phyloP scores from a whole-genome alignment of 64 coral and sea anemone genomes.

The Platygyra sinensis region DNA sequence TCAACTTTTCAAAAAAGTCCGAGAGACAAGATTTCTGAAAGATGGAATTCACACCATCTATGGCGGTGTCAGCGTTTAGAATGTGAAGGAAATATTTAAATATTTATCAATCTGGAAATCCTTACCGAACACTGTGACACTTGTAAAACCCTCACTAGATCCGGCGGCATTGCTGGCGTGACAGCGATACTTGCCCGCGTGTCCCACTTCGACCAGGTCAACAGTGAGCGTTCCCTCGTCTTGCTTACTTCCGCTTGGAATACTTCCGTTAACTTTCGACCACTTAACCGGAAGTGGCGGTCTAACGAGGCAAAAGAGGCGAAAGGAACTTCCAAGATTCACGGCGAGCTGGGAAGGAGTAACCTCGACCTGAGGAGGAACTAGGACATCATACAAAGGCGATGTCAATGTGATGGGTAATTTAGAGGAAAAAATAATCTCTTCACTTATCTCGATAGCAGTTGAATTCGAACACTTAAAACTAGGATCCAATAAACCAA shows the following conservation, averaged over 20 bases:
- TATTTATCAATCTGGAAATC: not conserved
- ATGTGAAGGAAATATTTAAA: too few species aligned
- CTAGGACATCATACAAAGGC: constrained; percentile 25
- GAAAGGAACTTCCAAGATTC: constrained; percentile 44
- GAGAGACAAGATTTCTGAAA: not conserved
- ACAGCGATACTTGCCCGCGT: constrained; percentile 86
- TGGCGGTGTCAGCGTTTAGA: too few species aligned
- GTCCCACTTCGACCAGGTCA: constrained; percentile 30
- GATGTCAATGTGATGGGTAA: not conserved
- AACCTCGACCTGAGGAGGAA: constrained; percentile 53
- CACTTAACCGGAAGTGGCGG: constrained; percentile 57
- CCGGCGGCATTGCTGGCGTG: constrained; percentile 75
- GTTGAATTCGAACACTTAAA: too few species aligned
- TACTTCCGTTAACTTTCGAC: constrained; percentile 68
- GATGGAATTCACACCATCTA: not conserved
- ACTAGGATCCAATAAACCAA: too few species aligned
- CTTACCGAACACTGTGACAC: constrained; percentile 78
- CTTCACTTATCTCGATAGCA: too few species aligned
- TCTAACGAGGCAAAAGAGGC: constrained; percentile 47
- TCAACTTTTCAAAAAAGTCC: too few species aligned
- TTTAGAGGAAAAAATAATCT: not conserved
- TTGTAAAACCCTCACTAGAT: constrained; percentile 63
- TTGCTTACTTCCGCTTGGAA: constrained; percentile 10
- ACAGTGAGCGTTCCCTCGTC: constrained; percentile 35
- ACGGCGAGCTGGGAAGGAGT: constrained; percentile 54